A percentile compares a stretch with the other conserved stretches of the same genome.
These are phyloP conservation scores for Tachystola acroxantha DNA, from an alignment of 2,888 invertebrate species.

Conservation along the genomic window DNA sequence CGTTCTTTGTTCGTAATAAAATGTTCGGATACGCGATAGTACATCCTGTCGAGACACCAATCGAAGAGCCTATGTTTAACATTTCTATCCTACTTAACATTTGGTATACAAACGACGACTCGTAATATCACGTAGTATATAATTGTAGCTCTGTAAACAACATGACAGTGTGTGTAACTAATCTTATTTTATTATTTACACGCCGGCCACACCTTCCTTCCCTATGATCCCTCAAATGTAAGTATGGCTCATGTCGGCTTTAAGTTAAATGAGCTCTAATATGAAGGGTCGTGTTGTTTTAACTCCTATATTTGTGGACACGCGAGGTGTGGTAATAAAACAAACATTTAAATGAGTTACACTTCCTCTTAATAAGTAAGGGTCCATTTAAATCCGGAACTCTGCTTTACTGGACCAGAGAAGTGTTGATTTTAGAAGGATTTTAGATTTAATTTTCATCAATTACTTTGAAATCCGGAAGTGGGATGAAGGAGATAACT, in stretches of 20 bases:
- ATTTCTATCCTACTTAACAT: background rate
- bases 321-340: conserved; percentile 15
- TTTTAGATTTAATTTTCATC: no score
- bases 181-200: conserved; percentile 7
- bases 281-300: conserved; percentile 14
- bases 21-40: no score
- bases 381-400: no score
- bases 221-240: conserved; percentile 2
- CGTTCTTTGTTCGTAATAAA: no score
- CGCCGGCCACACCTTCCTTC: conserved; percentile 5
- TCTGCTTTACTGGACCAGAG: no score
- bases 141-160: background rate
- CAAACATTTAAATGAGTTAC: background rate
- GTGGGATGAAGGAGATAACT: no score
- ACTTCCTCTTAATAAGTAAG: background rate
- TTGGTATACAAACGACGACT: no score
- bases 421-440: no score
- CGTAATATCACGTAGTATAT: no score
- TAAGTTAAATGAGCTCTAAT: conserved; percentile 14
- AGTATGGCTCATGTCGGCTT: conserved; percentile 1
- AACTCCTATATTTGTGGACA: conserved; percentile 18
- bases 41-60: no score
- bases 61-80: no score
- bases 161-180: background rate
- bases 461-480: no score